Base-by-base conservation (phyloP, 1,140 invertebrate species). In the Drosophila sp. region DNA sequence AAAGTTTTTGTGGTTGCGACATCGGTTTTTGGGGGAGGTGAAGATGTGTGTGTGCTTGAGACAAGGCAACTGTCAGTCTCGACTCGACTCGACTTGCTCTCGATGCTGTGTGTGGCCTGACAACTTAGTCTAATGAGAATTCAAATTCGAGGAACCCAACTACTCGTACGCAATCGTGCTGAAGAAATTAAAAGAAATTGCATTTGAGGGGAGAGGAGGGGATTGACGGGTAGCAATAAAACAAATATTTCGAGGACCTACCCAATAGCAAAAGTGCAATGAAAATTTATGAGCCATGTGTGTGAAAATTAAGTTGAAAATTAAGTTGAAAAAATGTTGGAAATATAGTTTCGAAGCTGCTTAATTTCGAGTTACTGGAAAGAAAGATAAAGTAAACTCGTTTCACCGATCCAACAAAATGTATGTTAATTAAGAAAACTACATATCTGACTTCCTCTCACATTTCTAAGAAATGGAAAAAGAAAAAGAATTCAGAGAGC, bases 121-220 rank as follows among this genome's bases (percentile, higher is more conserved):
- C 83, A 87, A 89, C 83, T 87, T 87, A 87, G 83, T 87, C 83
- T 87, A 87, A 87, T 87, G 83, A 87, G 83, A 87, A 87, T 87
- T 87, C 84, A 86, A 87, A 87, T 87, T 87, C 84, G 83, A 87
- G 83, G 89, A 87, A 89, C 84, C 86, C 72, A 87, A 80, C 84
- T 87, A 80, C 83, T 50, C 44, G 44, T 50, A 50, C 7, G 83
- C 83, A 87, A 87, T 87, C 83, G 83, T 87, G 83, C 83, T 76
- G 83, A 87, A 87, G 83, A 87, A 87, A 87, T 87, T 87, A 83
- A 89, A 87, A 87, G 83, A 87, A 87, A 87, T 87, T 89, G 79
- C 76, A 83, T 72, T 83, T 78, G 77, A 85, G 40, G 40, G 3
- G 40, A 17, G n/a, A 23, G 25, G 2, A 50, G 7, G 44, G 27